Percentiles rank a stretch among this genome's conserved stretches.
These are phyloP conservation scores for Drosophila algonquin DNA, from an alignment of 2,888 invertebrate species.

Conservation along the genomic window DNA sequence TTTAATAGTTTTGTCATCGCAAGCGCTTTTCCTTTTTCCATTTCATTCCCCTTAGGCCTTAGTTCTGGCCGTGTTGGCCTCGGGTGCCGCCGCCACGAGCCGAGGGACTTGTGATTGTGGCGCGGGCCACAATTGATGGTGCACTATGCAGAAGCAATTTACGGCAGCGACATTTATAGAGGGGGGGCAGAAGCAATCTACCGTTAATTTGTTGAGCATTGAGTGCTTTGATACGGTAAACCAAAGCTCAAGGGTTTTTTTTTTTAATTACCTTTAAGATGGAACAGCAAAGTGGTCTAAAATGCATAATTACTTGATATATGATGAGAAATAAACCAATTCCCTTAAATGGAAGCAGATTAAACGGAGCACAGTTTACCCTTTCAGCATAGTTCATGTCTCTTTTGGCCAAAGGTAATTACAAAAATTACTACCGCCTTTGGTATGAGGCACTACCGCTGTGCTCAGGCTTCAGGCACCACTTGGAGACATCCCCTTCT, in stretches of 20 bases:
- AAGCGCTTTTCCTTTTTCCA: conserved; percentile 33
- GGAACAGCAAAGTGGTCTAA: neutral
- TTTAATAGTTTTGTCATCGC: conserved; percentile 59
- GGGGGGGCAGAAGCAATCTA: conserved; percentile 6
- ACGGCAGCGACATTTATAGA: neutral
- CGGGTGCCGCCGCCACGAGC: neutral
- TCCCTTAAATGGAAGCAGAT: too few species aligned
- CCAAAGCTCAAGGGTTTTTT: conserved; percentile 9
- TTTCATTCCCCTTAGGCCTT: conserved; percentile 22
- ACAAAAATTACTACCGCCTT: too few species aligned
- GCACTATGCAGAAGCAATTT: neutral
- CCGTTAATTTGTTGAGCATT: conserved; percentile 16
- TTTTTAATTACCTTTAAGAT: conserved; percentile 1
- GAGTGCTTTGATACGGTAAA: conserved; percentile 20
- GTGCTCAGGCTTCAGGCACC: neutral
- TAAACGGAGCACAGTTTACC: too few species aligned
- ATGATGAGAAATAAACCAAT: too few species aligned
- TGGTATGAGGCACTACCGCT: neutral
- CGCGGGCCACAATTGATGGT: neutral
- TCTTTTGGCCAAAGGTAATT: too few species aligned
- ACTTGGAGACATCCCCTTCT: conserved; percentile 1
- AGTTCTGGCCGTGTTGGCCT: neutral
- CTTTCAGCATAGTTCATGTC: too few species aligned
- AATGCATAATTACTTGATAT: neutral
- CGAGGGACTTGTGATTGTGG: neutral